Evolutionary conservation across 2,888 invertebrate genomes (phyloP), one percentile per base, ranked within the genome.

Genomic region (Uloborus plumipes): DNA sequence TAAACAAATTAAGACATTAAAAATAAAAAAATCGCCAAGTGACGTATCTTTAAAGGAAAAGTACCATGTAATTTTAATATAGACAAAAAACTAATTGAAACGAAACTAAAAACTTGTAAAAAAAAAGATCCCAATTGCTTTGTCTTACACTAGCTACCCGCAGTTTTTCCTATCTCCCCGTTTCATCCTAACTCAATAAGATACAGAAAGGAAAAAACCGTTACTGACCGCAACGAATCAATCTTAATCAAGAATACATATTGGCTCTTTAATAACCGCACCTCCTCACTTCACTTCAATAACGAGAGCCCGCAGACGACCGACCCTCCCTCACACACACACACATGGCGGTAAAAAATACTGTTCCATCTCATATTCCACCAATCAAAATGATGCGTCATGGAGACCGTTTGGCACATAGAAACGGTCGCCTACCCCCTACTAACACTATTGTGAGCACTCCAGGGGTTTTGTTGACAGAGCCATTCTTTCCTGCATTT

Each of bases 211-310:
- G 13, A 14, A n/a, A 20, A 31, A 39, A 58, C n/a, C n/a, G 22
- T 26, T 47, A 4, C 26, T 31, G 18, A 15, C 26, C 59, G 49
- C 20, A 51, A 78, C 71, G 47, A 72, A 79, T 79, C 79, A 72
- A 79, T 79, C 72, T 79, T 79, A 79, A 79, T 79, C 59, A 72
- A 66, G 62, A 79, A 73, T 72, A 66, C 79, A 79, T 72, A 79
- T 79, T 72, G 79, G 67, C 72, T 72, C 66, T 47, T 72, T 72
- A 72, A 79, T 72, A 72, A 61, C 72, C 59, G 18, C 78, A 39
- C 58, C 55, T 58, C 65, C 55, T 20, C 39, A 75, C 58, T 58
- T 39, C 49, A 2, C 18, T 53, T 53, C 53, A 16, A 53, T 18
- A 53, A 53, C 18, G 18, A 18, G n/a, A 53, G 4, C 51, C 18